Base-by-base conservation (phyloP, 2,113 vertebrate genomes). In the Corapipo altera region DNA sequence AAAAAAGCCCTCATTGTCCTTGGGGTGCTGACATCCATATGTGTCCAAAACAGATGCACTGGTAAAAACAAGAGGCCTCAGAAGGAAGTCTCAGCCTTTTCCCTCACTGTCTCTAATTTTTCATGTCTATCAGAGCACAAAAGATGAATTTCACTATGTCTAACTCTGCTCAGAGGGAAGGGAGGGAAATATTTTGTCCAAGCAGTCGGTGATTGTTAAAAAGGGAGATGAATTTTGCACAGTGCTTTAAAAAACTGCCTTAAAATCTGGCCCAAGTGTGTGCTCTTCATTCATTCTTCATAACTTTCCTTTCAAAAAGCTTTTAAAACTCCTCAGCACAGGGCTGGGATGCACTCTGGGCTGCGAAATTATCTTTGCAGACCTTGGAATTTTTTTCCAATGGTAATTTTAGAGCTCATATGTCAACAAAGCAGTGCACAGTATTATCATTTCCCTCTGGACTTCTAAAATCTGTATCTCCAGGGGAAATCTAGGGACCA, bases 291-390 rank as follows among this genome's bases (percentile, higher is more conserved):
- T 64, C 76, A 79, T 96, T 88, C 88, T 94, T 94, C 69, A 65
- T 94, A 81, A 74, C 73, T 96, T 88, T n/a, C 82, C 74, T 75
- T 92, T 96, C 66, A 78, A 88, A 94, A 90, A 87, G 79, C 75
- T 93, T 93, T 88, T 90, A 86, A 78, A 94, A 72, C 67, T 75
- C 73, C 7, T 4, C 86, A 81, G 72, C 48, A 43, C 20, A 5
- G 69, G 57, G 35, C 51, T 83, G 39, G 78, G 78, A 70, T 87
- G 76, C 88, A 35, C 80, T 93, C 59, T 61, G 84, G 41, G 24
- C 84, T 89, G 20, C 43, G 85, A 94, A 96, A 96, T 93, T 81
- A 61, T 81, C 92, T 95, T 93, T 91, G 85, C 90, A 91, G 93
- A 80, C 55, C 72, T 71, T 20, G 57, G 51, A n/a, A 74, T 83